Conservation (phyloP, 2,113 vertebrate species). For the Toxotes jaculatrix region DNA sequence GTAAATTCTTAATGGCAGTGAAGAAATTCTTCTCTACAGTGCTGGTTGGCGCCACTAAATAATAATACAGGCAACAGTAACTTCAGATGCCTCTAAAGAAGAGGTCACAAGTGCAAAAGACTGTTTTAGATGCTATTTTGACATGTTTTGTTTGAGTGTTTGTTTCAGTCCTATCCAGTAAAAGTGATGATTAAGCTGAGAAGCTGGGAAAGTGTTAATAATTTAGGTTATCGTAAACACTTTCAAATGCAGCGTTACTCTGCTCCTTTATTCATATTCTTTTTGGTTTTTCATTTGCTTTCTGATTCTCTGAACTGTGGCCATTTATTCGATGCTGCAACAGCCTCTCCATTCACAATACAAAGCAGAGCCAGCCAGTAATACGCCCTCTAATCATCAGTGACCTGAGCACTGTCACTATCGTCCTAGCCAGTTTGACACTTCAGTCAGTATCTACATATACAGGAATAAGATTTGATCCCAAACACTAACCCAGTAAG, state of each 20-base stretch:
- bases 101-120: neutral
- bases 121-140: neutral
- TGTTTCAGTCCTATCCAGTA: neutral
- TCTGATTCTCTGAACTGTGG: neutral
- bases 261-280: neutral
- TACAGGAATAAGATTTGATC: neutral
- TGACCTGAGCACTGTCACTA: neutral
- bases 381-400: neutral
- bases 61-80: neutral
- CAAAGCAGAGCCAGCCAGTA: neutral
- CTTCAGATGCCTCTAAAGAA: neutral
- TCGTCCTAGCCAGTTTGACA: neutral
- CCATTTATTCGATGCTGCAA: neutral
- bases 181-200: neutral
- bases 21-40: neutral
- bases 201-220: neutral
- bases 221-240: neutral
- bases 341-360: neutral
- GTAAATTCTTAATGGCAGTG: neutral
- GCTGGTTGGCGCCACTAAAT: neutral
- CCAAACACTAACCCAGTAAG: neutral
- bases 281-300: neutral
- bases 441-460: neutral
- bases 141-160: neutral
- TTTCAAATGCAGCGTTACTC: neutral